phyloP scores from a whole-genome alignment of 2,113 vertebrate species.

The Holacanthus passer region DNA sequence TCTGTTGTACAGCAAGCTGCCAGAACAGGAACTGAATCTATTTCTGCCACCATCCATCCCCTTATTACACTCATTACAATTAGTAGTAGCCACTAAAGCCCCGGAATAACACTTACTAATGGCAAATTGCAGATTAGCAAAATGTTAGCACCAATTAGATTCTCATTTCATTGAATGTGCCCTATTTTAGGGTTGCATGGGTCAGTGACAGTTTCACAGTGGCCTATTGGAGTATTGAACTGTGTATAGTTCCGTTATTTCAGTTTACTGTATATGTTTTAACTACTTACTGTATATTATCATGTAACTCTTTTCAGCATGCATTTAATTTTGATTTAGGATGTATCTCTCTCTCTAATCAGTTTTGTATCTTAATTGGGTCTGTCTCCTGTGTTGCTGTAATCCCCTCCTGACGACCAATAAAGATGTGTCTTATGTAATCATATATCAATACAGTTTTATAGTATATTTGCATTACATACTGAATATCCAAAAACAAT shows the following conservation, averaged over 20 bases:
- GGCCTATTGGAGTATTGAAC: background rate
- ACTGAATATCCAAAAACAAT: background rate
- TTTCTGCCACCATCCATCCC: conserved; percentile 8
- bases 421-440: too few species aligned
- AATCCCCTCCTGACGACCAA: background rate
- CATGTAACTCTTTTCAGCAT: background rate
- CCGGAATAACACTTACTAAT: conserved; percentile 22
- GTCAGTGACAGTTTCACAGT: background rate
- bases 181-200: background rate
- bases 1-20: conserved; percentile 25
- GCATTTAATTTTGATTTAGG: background rate
- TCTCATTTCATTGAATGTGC: conserved; percentile 9
- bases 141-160: conserved; percentile 22
- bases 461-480: too few species aligned
- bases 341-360: background rate
- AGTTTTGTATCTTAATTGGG: background rate
- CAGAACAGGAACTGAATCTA: conserved; percentile 36
- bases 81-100: background rate
- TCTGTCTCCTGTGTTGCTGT: background rate
- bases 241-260: background rate
- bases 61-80: conserved; percentile 26
- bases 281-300: background rate
- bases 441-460: too few species aligned
- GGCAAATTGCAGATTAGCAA: conserved; percentile 41
- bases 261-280: background rate